Conservation (phyloP, 2,888 invertebrate genomes). For the Drosophila meridiana region DNA sequence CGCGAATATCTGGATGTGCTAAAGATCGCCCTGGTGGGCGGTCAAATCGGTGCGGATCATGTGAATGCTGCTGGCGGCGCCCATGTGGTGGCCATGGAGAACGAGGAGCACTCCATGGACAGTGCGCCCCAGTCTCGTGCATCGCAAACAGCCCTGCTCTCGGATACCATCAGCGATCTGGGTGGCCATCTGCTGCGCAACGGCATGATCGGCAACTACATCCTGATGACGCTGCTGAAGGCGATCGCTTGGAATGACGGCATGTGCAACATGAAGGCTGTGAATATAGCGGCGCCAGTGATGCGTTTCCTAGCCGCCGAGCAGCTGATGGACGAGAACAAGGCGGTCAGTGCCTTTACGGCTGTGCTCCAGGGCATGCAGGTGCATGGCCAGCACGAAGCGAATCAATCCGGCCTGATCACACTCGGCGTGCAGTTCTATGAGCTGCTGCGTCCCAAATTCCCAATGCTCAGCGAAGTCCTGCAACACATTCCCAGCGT, state of each 20-base stretch:
- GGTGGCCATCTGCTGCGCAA: slow-evolving; percentile 90
- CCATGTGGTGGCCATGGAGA: slow-evolving; percentile 86
- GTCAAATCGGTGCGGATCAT: slow-evolving; percentile 85
- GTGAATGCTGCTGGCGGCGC: slow-evolving; percentile 50
- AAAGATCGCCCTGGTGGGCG: slow-evolving; percentile 91
- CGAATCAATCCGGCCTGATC: slow-evolving; percentile 92
- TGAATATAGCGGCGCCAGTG: slow-evolving; percentile 90
- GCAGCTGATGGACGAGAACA: slow-evolving; percentile 88
- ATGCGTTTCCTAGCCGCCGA: slow-evolving; percentile 88
- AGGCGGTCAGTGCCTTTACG: slow-evolving; percentile 91
- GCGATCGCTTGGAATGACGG: slow-evolving; percentile 95
- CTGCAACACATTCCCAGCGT: slow-evolving; percentile 94
- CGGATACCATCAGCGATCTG: slow-evolving; percentile 93
- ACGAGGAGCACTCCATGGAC: slow-evolving; percentile 90
- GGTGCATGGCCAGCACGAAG: slow-evolving; percentile 95
- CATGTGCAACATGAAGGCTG: slow-evolving; percentile 92
- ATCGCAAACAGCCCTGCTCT: slow-evolving; percentile 86
- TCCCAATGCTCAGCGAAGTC: slow-evolving; percentile 88
- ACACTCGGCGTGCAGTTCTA: slow-evolving; percentile 94
- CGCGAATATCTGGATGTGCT: slow-evolving; percentile 95
- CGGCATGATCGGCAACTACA: slow-evolving; percentile 88
- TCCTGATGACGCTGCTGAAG: slow-evolving; percentile 88
- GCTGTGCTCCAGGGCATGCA: slow-evolving; percentile 92
- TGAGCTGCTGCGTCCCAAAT: slow-evolving; percentile 91
- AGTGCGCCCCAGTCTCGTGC: slow-evolving; percentile 87